phyloP scores from a whole-genome alignment of 2,113 vertebrate genomes.

The Rhagologus leucostigma region DNA sequence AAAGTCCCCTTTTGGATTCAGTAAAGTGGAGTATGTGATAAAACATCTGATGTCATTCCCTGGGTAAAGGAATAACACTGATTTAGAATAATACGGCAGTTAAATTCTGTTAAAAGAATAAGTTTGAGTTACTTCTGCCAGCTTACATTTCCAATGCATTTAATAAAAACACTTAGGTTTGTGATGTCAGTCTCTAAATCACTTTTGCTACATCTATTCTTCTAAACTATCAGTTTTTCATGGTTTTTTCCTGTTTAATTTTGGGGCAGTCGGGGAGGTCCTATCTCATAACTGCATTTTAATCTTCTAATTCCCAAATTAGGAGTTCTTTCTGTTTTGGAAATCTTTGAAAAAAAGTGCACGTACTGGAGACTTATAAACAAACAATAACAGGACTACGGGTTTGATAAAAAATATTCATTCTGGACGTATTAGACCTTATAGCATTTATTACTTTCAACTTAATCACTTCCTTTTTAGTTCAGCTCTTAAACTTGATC shows the following conservation, averaged over 20 bases:
- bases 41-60: not conserved
- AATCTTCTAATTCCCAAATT: not conserved
- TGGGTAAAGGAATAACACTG: not conserved
- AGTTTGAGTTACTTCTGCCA: not conserved
- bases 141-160: not conserved
- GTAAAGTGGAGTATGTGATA: not conserved
- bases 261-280: accelerated
- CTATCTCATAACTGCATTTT: not conserved
- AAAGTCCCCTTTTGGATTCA: not conserved
- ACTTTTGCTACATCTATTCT: not conserved
- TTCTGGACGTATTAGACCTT: not conserved
- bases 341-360: not conserved
- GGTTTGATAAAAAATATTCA: not conserved
- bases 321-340: not conserved
- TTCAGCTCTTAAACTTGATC: not conserved
- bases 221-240: not conserved
- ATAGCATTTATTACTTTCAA: not conserved
- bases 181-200: not conserved
- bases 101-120: not conserved
- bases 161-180: not conserved
- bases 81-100: not conserved
- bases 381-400: not conserved
- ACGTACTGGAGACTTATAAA: not conserved
- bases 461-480: not conserved
- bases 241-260: not conserved